These are phyloP conservation scores for Neolamprologus modestus DNA, from an alignment of 2,113 vertebrate genomes.

Conservation along the genomic window DNA sequence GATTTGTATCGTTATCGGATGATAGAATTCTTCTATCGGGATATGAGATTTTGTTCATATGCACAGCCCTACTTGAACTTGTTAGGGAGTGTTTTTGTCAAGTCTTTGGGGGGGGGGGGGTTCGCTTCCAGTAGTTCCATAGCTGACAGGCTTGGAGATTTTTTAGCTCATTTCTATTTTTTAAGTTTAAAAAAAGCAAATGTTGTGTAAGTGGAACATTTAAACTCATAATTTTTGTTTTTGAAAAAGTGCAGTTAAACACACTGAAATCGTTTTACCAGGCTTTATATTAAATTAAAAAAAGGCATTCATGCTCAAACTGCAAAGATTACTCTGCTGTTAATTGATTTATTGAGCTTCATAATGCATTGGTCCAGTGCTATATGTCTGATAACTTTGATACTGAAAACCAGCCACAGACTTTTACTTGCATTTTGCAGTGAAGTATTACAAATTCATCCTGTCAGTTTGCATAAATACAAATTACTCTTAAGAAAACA, in stretches of 20 bases:
- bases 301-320: not conserved
- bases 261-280: not conserved
- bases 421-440: not conserved
- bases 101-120: fast-evolving
- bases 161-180: not conserved
- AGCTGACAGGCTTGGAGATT: not conserved
- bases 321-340: not conserved
- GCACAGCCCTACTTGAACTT: not conserved
- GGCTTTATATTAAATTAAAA: not conserved
- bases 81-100: not conserved
- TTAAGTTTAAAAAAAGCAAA: not conserved
- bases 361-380: not conserved
- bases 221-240: not conserved
- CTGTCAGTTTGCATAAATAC: not conserved
- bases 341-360: not conserved
- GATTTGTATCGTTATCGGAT: not conserved
- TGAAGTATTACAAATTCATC: not conserved
- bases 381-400: not conserved
- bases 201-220: not conserved
- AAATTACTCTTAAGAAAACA: not conserved
- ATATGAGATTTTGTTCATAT: not conserved
- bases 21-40: not conserved
- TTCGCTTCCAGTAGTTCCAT: not conserved
- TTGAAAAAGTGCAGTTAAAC: not conserved
- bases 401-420: not conserved